A percentile compares a stretch with the other conserved stretches of the same genome.
Conservation (phyloP, 64 coral and sea anemone genomes). For the Exaiptasia diaphana region DNA sequence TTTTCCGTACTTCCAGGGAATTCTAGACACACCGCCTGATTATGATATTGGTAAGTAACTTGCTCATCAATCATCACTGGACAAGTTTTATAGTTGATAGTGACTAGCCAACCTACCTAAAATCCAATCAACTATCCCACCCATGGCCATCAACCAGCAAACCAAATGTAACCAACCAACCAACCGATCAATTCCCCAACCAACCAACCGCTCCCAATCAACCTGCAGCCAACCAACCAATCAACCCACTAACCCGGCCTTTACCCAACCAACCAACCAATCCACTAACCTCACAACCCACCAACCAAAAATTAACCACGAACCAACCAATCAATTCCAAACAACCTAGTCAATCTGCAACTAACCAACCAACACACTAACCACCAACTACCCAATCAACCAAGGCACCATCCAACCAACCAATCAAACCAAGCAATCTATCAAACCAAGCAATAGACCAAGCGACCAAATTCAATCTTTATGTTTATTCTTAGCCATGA, state of each 20-base stretch:
- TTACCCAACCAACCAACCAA: too few species aligned
- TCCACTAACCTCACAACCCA: too few species aligned
- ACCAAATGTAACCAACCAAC: not conserved
- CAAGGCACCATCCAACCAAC: too few species aligned
- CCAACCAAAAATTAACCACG: too few species aligned
- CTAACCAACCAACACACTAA: too few species aligned
- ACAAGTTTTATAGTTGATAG: not conserved
- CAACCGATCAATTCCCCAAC: not conserved
- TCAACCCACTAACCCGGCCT: too few species aligned
- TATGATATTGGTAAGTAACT: slow-evolving; percentile 56
- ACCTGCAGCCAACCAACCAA: too few species aligned
- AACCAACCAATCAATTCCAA: too few species aligned
- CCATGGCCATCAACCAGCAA: not conserved
- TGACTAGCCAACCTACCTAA: too few species aligned
- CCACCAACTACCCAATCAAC: too few species aligned
- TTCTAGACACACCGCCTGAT: slow-evolving; percentile 53
- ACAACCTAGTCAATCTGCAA: too few species aligned
- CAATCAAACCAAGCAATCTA: too few species aligned
- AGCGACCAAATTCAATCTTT: not conserved
- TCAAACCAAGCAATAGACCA: not conserved
- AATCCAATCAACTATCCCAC: not conserved
- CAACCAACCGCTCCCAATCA: not conserved
- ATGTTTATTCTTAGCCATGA: slow-evolving; percentile 15
- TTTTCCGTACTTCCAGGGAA: slow-evolving; percentile 36
- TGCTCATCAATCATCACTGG: not conserved